A percentile compares a stretch with the other conserved stretches of the same genome.
Conservation (phyloP, 1,140 invertebrate genomes). For the Cyrtorhinus lividipennis region DNA sequence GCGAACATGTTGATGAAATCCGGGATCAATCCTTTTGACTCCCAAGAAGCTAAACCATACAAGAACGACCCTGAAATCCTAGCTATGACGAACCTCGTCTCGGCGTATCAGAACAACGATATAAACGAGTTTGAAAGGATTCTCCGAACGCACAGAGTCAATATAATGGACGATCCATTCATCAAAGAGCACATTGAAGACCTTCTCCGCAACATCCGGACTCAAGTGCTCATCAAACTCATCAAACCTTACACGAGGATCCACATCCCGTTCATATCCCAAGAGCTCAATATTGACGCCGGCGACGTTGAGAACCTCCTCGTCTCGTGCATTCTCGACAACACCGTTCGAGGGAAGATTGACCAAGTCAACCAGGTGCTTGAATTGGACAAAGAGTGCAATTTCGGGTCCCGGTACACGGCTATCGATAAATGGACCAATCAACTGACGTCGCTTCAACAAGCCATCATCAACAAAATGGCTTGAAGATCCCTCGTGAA, state of each 20-base stretch:
- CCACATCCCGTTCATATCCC: constrained; percentile 95
- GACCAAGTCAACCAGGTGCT: constrained; percentile 82
- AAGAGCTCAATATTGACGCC: constrained; percentile 91
- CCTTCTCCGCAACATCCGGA: constrained; percentile 89
- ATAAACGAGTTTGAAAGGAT: constrained; percentile 98
- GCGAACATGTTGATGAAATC: constrained; percentile 99
- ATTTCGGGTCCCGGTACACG: constrained; percentile 72
- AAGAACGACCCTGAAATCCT: constrained; percentile 99
- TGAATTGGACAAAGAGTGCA: constrained; percentile 67
- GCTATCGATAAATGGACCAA: constrained; percentile 94
- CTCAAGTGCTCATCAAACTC: constrained; percentile 90
- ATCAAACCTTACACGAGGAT: constrained; percentile 98
- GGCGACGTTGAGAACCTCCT: constrained; percentile 92
- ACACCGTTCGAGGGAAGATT: constrained; percentile 91
- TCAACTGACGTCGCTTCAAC: constrained; percentile 75
- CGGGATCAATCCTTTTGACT: constrained; percentile 99
- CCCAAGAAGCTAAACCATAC: constrained; percentile 98
- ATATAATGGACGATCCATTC: constrained; percentile 99
- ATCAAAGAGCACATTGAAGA: constrained; percentile 98
- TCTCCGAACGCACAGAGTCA: constrained; percentile 83
- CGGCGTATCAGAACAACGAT: constrained; percentile 98
- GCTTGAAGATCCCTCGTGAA: too few species aligned
- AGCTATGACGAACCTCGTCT: constrained; percentile 98
- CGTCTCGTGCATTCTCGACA: constrained; percentile 98
- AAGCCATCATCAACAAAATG: constrained; percentile 80